Base-by-base conservation (phyloP, 2,113 vertebrate species). In the Gymnorhina tibicen region DNA sequence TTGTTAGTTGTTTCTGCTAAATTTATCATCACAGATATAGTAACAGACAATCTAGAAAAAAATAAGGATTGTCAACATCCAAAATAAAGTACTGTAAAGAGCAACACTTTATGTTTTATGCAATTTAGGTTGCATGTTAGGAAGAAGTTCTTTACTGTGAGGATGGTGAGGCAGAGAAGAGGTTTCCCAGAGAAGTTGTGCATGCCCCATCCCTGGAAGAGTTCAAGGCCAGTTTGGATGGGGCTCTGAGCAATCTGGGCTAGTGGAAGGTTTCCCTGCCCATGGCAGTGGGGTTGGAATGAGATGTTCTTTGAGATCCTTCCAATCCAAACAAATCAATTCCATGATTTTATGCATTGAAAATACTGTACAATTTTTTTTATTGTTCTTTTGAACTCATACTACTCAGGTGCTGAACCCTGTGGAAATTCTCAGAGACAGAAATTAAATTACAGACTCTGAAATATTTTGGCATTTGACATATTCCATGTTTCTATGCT, bases 231-330 rank as follows among this genome's bases (percentile, higher is more conserved):
- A 52, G 33, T 7, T 0, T 74, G 68, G 23, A 67, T 39, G 16
- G 8, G 1, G 13, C 27, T 59, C 23, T 59, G 16, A 46, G 33
- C 10, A 58, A 7, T 1, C 10, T 39, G 33, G 6, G 3, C 3
- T n/a, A 28, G 30, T 27, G 32, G 10, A 16, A 60, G 2, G 0
- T 39, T 30, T 21, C 13, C 20, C 32, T 81, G 23, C 7, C 4
- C 19, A 11, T 24, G 15, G 17, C 33, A 50, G 22, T 6, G 6
- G 4, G 2, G n/a, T 4, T 66, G 27, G 4, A 81, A 58, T 15
- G 5, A 52, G 5, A 52, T 46, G 10, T 24, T 44, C 10, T 59
- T 67, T 39, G 20, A 52, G 9, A 7, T 74, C 2, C 27, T 59
- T 74, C 44, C 19, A 67, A 12, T 9, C 16, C 37, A 82, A 52